Base-by-base conservation (phyloP, 2,888 invertebrate species). In the Drosophila fungiperda region DNA sequence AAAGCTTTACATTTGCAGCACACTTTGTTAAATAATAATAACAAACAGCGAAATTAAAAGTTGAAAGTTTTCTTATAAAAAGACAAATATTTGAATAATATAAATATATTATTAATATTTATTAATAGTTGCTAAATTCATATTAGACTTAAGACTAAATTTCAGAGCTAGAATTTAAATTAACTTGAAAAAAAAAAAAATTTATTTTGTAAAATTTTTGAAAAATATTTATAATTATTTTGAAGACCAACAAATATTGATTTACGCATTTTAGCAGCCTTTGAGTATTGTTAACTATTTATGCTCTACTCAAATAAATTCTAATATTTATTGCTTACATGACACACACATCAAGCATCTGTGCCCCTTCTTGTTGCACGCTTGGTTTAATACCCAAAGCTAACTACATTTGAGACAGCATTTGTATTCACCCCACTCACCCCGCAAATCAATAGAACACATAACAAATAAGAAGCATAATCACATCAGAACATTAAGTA, bases 401-500 rank as follows among this genome's bases (percentile, higher is more conserved):
- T 32, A 59, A 67, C 54, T 40, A 67, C 45, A 67, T 15, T 12
- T 68, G 52, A 55, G 68, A n/a, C 32, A 33, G 42, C 68, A 61
- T 32, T 70, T 55, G 17, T 11, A 3, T 29, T 3, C 29, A n/a
- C 32, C 26, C 15, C 11, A 6, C 23, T 5, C 4, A 23, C 9
- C 49, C 52, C 52, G 8, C 32, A 26, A 15, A 33, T 8, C n/a
- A 35, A 40, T 32, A 42, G 9, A 11, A n/a, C 15, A 29, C 20
- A 40, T 20, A 40, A 23, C 45, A 50, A 38, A 42, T 66, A 58
- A 54, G 63, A 33, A 35, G 38, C 76, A 72, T 85, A 83, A 82
- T 79, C 84, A 86, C 87, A 77, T 84, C 77, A 82, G 82, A 83
- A 77, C 67, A 73, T 72, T 83, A 73, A 80, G 80, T 80, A 78